Percentiles rank a stretch among this genome's conserved stretches.
Conservation (phyloP, 2,113 vertebrate genomes). For the Sclerurus mexicanus region DNA sequence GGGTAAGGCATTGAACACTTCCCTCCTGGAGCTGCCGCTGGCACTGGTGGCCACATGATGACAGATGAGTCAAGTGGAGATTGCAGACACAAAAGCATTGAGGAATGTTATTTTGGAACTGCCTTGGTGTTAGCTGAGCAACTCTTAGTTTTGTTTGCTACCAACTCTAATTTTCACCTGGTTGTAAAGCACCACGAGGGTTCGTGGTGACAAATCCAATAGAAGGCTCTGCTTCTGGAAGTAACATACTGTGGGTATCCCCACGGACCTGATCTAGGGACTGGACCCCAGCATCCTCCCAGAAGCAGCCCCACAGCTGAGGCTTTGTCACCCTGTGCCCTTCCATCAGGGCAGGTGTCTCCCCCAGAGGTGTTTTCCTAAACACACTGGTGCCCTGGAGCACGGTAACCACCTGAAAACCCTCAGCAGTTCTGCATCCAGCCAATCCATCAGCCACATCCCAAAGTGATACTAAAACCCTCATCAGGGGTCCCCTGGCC, state of each 20-base stretch:
- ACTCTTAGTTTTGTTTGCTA: rapidly evolving
- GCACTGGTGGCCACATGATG: rapidly evolving
- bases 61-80: not conserved
- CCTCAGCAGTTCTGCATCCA: not conserved
- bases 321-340: not conserved
- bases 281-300: not conserved
- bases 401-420: not conserved
- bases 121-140: not conserved
- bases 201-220: not conserved
- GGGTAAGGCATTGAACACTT: not conserved
- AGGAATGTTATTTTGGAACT: rapidly evolving
- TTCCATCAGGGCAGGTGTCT: not conserved
- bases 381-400: rapidly evolving
- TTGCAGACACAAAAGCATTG: not conserved
- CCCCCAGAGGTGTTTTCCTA: not conserved
- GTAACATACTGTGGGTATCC: not conserved
- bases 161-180: not conserved
- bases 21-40: not conserved
- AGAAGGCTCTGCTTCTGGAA: rapidly evolving
- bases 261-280: not conserved
- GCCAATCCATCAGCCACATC: not conserved
- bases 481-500: not conserved
- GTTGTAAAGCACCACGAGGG: not conserved
- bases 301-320: not conserved
- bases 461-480: not conserved